Evolutionary conservation across 2,888 invertebrate species (phyloP).

Genomic region (Nesidiocoris tenuis): DNA sequence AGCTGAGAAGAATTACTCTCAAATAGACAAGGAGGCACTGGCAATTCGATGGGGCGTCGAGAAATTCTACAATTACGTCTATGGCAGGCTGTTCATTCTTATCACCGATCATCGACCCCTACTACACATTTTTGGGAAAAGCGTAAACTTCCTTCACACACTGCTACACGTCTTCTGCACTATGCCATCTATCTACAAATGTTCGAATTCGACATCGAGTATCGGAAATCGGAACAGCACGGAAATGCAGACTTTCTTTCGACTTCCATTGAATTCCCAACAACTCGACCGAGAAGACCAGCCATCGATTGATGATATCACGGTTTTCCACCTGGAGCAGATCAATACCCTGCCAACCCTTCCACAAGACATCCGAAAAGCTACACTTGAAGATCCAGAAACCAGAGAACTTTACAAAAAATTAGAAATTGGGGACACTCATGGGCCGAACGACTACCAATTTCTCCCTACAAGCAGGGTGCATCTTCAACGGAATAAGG

Average conservation of each 20-base stretch:
- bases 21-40: constrained; percentile 46
- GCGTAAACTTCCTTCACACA: constrained; percentile 3
- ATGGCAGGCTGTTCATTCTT: constrained; percentile 53
- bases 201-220: constrained; percentile 33
- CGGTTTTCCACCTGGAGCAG: neutral
- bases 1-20: constrained; percentile 38
- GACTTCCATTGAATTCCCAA: constrained; percentile 13
- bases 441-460: constrained; percentile 10
- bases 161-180: constrained; percentile 10
- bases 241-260: constrained; percentile 25
- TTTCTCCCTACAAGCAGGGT: constrained; percentile 13
- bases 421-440: neutral
- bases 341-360: neutral
- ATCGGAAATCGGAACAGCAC: constrained; percentile 14
- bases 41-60: constrained; percentile 53
- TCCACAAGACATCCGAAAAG: neutral
- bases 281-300: neutral
- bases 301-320: neutral
- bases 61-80: constrained; percentile 54
- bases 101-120: constrained; percentile 54
- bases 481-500: constrained; percentile 24
- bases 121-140: constrained; percentile 22
- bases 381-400: constrained; percentile 14
- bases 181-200: constrained; percentile 35
- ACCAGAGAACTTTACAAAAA: neutral